phyloP scores from a whole-genome alignment of 2,888 invertebrate genomes.

The Sesia bembeciformis region DNA sequence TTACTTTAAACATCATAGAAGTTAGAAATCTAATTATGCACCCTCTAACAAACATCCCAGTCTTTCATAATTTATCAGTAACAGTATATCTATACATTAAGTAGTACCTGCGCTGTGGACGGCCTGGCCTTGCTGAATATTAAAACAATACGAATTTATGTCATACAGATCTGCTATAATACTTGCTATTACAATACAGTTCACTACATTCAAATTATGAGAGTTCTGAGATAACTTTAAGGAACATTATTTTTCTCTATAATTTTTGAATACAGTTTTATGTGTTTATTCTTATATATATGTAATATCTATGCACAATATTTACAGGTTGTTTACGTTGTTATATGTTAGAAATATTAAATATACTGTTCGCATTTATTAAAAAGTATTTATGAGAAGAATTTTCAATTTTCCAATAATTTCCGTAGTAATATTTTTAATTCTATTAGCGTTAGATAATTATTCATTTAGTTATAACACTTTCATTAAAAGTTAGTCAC shows the following conservation, averaged over 20 bases:
- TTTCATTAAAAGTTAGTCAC: not conserved
- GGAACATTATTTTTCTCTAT: not conserved
- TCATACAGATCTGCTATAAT: not conserved
- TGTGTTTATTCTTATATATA: no score
- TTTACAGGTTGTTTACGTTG: no score
- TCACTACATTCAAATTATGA: not conserved
- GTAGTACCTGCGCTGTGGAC: slow-evolving; percentile 38
- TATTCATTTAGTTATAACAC: no score
- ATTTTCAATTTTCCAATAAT: no score
- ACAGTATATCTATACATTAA: not conserved
- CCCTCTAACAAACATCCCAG: not conserved
- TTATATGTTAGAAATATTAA: not conserved
- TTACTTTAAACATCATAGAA: not conserved
- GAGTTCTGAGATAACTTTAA: not conserved
- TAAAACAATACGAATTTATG: not conserved
- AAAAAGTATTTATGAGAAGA: not conserved
- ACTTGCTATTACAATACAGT: not conserved
- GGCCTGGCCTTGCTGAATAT: slow-evolving; percentile 49
- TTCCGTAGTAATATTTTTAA: no score
- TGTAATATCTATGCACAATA: no score
- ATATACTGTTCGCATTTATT: not conserved
- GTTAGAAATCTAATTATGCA: not conserved
- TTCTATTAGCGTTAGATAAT: no score
- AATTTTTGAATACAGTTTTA: no score
- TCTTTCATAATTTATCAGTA: not conserved